Conservation (phyloP, 2,797 vertebrate genomes). For the Eulemur rubriventer region DNA sequence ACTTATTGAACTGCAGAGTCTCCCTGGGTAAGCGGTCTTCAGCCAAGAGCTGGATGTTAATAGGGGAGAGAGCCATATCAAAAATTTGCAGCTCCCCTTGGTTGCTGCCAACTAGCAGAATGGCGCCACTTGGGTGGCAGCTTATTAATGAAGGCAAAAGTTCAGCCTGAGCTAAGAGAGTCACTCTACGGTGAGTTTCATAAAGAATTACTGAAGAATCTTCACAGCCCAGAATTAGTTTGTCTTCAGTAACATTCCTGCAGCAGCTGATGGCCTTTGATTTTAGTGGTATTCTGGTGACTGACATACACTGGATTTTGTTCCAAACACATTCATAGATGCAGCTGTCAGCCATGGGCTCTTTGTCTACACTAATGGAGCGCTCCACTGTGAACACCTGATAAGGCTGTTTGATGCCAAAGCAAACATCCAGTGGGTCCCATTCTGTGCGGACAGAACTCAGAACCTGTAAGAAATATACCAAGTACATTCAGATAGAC, state of each 20-base stretch:
- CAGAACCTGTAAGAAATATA: constrained; percentile 87
- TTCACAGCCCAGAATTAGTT: constrained; percentile 91
- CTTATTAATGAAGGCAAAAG: constrained; percentile 88
- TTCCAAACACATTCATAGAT: constrained; percentile 89
- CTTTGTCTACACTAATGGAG: constrained; percentile 80
- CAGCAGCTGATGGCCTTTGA: constrained; percentile 91
- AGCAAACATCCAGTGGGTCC: constrained; percentile 90
- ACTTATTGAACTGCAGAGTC: constrained; percentile 89
- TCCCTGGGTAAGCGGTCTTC: constrained; percentile 88
- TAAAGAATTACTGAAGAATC: constrained; percentile 93
- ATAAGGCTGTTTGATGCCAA: constrained; percentile 91
- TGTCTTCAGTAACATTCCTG: constrained; percentile 88
- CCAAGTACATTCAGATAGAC: not conserved
- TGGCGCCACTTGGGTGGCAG: constrained; percentile 92
- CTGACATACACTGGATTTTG: constrained; percentile 87
- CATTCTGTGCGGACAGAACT: constrained; percentile 90
- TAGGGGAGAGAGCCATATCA: constrained; percentile 91
- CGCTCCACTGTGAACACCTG: constrained; percentile 92
- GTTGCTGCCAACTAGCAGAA: constrained; percentile 89
- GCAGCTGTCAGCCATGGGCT: constrained; percentile 87
- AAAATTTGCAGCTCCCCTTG: constrained; percentile 95
- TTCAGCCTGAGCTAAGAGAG: constrained; percentile 88
- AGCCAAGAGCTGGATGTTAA: constrained; percentile 90
- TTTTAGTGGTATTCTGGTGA: constrained; percentile 88
- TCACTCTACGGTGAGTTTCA: constrained; percentile 88